A percentile compares a stretch with the other conserved stretches of the same genome.
These are phyloP conservation scores for Gymnogyps californianus DNA, from an alignment of 2,113 vertebrate genomes.

Conservation along the genomic window DNA sequence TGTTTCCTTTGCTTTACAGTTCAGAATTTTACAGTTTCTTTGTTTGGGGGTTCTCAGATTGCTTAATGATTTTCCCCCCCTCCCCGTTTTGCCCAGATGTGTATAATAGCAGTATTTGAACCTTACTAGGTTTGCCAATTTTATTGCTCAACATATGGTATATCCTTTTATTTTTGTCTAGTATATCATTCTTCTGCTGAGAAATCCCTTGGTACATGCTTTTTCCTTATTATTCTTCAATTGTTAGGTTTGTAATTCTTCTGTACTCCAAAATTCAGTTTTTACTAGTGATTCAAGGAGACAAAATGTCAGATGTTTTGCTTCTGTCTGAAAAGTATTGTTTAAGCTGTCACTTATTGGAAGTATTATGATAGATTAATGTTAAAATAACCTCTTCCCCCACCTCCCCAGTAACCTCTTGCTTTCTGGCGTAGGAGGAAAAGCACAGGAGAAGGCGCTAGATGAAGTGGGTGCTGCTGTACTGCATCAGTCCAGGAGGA, in stretches of 20 bases:
- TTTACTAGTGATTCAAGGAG: background rate
- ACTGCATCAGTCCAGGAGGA: background rate
- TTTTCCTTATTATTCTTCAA: background rate
- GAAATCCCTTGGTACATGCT: background rate
- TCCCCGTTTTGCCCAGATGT: slow-evolving; percentile 48
- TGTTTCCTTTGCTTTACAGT: slow-evolving; percentile 79
- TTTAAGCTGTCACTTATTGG: background rate
- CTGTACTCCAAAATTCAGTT: background rate
- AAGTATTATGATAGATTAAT: background rate
- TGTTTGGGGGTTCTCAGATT: slow-evolving; percentile 76
- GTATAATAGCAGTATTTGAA: slow-evolving; percentile 60
- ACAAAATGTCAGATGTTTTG: background rate
- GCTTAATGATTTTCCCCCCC: slow-evolving; percentile 68
- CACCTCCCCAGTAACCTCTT: background rate
- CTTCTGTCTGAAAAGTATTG: background rate
- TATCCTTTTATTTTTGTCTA: slow-evolving; percentile 46
- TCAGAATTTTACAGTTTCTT: slow-evolving; percentile 76
- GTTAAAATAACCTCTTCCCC: background rate
- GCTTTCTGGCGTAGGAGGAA: background rate
- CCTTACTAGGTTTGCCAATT: slow-evolving; percentile 60
- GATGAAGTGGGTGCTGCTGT: background rate
- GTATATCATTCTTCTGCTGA: slow-evolving; percentile 25
- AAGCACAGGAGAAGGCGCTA: background rate
- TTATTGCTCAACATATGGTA: slow-evolving; percentile 68
- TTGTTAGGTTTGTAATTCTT: background rate